Evolutionary conservation across 2,888 invertebrate genomes (phyloP).

Genomic region (Nesidiocoris tenuis): DNA sequence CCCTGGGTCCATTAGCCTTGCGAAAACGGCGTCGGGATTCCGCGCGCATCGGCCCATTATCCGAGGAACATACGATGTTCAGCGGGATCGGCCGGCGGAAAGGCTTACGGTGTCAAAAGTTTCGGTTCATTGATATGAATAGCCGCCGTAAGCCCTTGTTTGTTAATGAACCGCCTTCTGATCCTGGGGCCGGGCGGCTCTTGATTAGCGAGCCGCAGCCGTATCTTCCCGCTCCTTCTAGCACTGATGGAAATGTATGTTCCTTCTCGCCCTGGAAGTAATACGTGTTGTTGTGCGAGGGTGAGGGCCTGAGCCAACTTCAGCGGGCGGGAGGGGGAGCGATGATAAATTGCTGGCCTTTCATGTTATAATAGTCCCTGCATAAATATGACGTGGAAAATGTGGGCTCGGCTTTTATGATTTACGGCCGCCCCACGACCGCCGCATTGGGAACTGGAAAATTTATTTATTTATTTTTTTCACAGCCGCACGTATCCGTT

Average conservation of each 20-base stretch:
- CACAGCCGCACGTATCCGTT: not conserved
- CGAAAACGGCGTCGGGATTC: not conserved
- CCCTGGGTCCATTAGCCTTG: not conserved
- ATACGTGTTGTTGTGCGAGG: not conserved
- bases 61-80: not conserved
- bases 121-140: slow-evolving; percentile 32
- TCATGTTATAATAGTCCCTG: slow-evolving; percentile 35
- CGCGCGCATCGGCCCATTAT: not conserved
- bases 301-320: slow-evolving; percentile 4
- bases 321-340: not conserved
- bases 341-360: slow-evolving; percentile 31
- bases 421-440: slow-evolving; percentile 8
- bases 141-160: slow-evolving; percentile 33
- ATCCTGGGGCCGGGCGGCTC: slow-evolving; percentile 19
- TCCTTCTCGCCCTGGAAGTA: not conserved
- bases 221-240: not conserved
- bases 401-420: slow-evolving; percentile 35
- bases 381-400: slow-evolving; percentile 37
- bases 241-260: slow-evolving; percentile 33
- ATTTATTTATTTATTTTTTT: slow-evolving; percentile 7
- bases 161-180: slow-evolving; percentile 28
- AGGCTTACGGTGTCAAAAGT: slow-evolving; percentile 34
- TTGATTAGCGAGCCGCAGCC: slow-evolving; percentile 29
- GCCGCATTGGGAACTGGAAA: not conserved
- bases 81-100: not conserved